A percentile compares a stretch with the other conserved stretches of the same genome.
phyloP scores from a whole-genome alignment of 2,113 vertebrate genomes.

The Menura novaehollandiae region DNA sequence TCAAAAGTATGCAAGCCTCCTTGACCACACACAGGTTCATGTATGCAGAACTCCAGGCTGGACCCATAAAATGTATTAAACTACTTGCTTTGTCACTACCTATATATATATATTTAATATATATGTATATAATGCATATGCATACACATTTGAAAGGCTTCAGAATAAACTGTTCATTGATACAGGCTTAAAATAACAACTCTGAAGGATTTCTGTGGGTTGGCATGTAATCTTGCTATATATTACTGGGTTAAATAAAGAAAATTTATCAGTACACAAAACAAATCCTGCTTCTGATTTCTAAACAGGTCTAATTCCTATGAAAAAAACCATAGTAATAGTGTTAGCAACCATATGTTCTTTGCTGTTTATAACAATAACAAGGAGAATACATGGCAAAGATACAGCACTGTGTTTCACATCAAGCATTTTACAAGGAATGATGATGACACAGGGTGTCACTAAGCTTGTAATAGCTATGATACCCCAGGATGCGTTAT shows the following conservation, averaged over 20 bases:
- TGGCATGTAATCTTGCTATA: not conserved
- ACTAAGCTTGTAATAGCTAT: not conserved
- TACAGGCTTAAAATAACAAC: constrained; percentile 33
- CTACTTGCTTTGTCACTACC: constrained; percentile 36
- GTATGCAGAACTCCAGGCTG: not conserved
- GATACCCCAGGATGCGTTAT: not conserved
- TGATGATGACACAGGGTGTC: not conserved
- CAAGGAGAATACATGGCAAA: not conserved
- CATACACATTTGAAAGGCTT: not conserved
- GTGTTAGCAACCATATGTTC: not conserved
- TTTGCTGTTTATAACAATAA: not conserved
- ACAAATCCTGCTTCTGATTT: not conserved
- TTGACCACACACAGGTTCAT: constrained; percentile 44
- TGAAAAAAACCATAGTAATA: not conserved
- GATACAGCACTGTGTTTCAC: not conserved
- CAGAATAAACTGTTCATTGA: constrained; percentile 11
- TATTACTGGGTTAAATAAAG: not conserved
- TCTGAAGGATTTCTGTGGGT: constrained; percentile 7
- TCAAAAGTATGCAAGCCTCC: constrained; percentile 54
- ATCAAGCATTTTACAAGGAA: not conserved
- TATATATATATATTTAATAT: not conserved
- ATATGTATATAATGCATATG: not conserved
- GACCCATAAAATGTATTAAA: constrained; percentile 39
- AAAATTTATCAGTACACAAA: not conserved
- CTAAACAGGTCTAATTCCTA: not conserved